A percentile compares a stretch with the other conserved stretches of the same genome.
Evolutionary conservation across 2,888 invertebrate species (phyloP).

Genomic region (Scaptodrosophila latifasciaeformis): DNA sequence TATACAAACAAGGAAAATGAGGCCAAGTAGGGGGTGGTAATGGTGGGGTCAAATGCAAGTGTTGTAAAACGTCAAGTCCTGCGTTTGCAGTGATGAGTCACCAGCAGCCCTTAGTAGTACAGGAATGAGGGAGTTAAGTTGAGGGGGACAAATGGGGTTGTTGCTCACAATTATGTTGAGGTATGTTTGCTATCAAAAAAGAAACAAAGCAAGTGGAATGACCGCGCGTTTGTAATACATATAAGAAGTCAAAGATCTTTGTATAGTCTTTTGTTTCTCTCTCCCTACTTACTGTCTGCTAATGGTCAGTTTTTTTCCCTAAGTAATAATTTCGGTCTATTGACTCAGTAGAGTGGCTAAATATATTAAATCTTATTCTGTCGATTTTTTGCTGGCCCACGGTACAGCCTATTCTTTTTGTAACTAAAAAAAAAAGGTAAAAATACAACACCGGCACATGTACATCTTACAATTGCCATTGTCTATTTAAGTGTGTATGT

Average conservation of each 20-base stretch:
- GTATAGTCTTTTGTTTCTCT: constrained; percentile 13
- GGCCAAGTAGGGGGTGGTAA: constrained; percentile 24
- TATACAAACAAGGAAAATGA: constrained; percentile 12
- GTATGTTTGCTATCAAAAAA: constrained; percentile 16
- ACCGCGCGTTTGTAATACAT: constrained; percentile 37
- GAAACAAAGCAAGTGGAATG: constrained; percentile 57
- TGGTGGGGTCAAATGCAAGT: background rate
- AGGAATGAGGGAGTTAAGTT: background rate
- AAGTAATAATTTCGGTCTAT: too few relatives aligned
- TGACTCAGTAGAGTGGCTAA: too few relatives aligned
- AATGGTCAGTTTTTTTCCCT: constrained; percentile 4
- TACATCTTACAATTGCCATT: constrained; percentile 5
- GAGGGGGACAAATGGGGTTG: constrained; percentile 12
- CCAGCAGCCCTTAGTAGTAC: background rate
- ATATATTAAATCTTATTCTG: too few relatives aligned
- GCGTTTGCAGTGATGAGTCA: constrained; percentile 1
- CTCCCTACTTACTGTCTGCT: constrained; percentile 16
- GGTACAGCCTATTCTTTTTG: background rate
- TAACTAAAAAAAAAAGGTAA: too few relatives aligned
- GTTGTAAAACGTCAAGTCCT: background rate
- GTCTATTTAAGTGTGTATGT: constrained; percentile 5
- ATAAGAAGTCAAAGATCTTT: constrained; percentile 43
- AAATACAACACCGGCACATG: background rate
- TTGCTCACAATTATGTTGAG: constrained; percentile 50
- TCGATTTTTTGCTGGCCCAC: too few relatives aligned